Percentiles rank a stretch among this genome's conserved stretches.
Evolutionary conservation across 1,140 invertebrate species (phyloP).

Genomic region (fruit fly (Drosophila melanogaster)): DNA sequence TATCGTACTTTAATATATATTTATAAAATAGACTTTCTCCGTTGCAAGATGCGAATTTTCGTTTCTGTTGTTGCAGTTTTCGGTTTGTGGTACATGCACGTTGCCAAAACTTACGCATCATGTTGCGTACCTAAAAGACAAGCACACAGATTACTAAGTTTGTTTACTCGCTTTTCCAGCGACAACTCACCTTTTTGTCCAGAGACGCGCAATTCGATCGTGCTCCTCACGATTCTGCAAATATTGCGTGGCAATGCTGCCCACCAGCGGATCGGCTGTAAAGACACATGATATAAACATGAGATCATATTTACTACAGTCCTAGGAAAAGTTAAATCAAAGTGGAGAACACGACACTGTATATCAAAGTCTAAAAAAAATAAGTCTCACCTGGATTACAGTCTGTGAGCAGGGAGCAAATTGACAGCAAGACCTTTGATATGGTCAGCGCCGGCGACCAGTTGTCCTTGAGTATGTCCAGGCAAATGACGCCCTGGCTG

Average conservation of each 20-base stretch:
- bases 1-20: conserved; percentile 79
- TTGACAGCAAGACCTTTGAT: conserved; percentile 96
- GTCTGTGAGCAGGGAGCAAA: conserved; percentile 97
- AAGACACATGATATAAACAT: conserved; percentile 3
- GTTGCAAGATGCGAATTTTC: conserved; percentile 70
- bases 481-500: conserved; percentile 97
- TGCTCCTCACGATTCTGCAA: conserved; percentile 98
- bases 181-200: conserved; percentile 97
- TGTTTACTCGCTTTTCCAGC: not conserved
- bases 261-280: conserved; percentile 97
- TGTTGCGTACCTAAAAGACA: conserved; percentile 75
- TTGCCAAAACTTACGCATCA: conserved; percentile 76
- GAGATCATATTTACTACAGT: too few relatives aligned
- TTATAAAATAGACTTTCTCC: conserved; percentile 75
- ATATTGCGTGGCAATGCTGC: conserved; percentile 99
- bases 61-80: conserved; percentile 68
- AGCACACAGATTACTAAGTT: too few relatives aligned
- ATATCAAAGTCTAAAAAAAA: not conserved
- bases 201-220: conserved; percentile 98
- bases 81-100: conserved; percentile 65
- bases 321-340: too few relatives aligned
- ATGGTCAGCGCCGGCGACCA: conserved; percentile 98
- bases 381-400: conserved; percentile 94
- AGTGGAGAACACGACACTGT: not conserved
- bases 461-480: conserved; percentile 98